Conservation (phyloP, 2,113 vertebrate genomes). For the Salvelinus alpinus region DNA sequence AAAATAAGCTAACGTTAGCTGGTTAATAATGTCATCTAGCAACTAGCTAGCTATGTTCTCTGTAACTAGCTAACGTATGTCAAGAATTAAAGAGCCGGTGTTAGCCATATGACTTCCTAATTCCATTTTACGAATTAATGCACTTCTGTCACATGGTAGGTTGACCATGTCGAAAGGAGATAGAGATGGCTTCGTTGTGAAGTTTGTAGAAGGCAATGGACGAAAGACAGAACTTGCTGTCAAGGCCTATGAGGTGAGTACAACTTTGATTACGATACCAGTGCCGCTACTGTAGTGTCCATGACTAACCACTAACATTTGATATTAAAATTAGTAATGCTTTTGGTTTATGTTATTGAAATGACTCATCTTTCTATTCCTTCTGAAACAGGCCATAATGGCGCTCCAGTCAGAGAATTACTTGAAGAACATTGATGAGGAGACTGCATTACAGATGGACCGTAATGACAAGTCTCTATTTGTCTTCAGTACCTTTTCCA, state of each 20-base stretch:
- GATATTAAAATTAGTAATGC: neutral
- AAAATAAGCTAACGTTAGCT: too few species aligned
- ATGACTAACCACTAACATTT: neutral
- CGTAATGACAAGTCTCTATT: constrained; percentile 91
- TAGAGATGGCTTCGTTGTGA: constrained; percentile 83
- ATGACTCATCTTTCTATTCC: neutral
- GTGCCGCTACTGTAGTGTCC: neutral
- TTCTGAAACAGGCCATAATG: constrained; percentile 83
- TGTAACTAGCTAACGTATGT: too few species aligned
- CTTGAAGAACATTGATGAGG: constrained; percentile 83
- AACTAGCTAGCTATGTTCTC: too few species aligned
- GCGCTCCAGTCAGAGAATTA: constrained; percentile 92
- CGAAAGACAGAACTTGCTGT: constrained; percentile 76
- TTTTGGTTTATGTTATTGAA: constrained; percentile 6
- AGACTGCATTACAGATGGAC: constrained; percentile 76
- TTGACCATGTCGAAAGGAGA: constrained; percentile 78
- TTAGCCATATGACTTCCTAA: too few species aligned
- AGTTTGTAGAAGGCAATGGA: constrained; percentile 81
- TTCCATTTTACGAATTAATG: too few species aligned
- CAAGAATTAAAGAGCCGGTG: too few species aligned
- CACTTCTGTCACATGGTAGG: constrained; percentile 25
- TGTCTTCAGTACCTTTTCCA: constrained; percentile 88
- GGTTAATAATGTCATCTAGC: too few species aligned
- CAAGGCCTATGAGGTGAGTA: constrained; percentile 88
- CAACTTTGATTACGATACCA: neutral